Conservation (phyloP, 2,888 invertebrate genomes). For the Pammene fasciana region DNA sequence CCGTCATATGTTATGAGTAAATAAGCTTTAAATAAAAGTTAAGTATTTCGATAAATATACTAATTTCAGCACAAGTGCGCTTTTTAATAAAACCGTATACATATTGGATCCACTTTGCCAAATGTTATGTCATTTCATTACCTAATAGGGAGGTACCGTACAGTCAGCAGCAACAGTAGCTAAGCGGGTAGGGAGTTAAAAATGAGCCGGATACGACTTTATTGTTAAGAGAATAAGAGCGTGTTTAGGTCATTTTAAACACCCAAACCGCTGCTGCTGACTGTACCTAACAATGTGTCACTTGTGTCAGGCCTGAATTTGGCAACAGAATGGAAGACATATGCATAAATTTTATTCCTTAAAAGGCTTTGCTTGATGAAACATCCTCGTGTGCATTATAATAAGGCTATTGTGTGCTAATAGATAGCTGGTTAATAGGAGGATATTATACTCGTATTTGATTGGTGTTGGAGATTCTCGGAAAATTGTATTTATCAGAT, state of each 20-base stretch:
- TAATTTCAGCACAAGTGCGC: background rate
- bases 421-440: slow-evolving; percentile 30
- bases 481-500: background rate
- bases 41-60: slow-evolving; percentile 3
- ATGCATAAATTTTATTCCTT: background rate
- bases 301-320: slow-evolving; percentile 9
- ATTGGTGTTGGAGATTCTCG: slow-evolving; percentile 17
- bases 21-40: background rate
- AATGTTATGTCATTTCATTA: slow-evolving; percentile 27
- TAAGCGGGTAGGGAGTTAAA: too few relatives aligned
- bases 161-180: too few relatives aligned
- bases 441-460: background rate
- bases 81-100: background rate
- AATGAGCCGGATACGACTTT: too few relatives aligned
- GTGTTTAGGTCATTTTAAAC: too few relatives aligned
- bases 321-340: background rate
- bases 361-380: slow-evolving; percentile 3
- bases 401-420: slow-evolving; percentile 47
- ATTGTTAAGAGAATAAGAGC: too few relatives aligned
- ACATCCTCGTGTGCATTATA: slow-evolving; percentile 43
- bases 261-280: too few relatives aligned
- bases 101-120: slow-evolving; percentile 3
- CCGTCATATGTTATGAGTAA: background rate
- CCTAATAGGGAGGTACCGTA: background rate
- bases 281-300: background rate